Evolutionary conservation across 2,888 invertebrate genomes (phyloP).

Genomic region (Sepioteuthis lessoniana): DNA sequence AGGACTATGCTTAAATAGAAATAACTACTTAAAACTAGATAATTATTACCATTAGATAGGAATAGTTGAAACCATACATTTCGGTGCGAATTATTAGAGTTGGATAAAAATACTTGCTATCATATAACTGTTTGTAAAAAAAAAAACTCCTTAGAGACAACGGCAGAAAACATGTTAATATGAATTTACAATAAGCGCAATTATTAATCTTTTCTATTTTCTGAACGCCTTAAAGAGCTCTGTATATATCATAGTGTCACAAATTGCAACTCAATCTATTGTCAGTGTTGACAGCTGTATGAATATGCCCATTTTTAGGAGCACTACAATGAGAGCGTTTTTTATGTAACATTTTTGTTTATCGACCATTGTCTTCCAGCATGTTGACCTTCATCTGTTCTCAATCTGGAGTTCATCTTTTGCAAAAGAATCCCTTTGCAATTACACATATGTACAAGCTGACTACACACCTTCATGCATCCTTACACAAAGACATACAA

Average conservation of each 20-base stretch:
- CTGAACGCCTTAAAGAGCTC: too few species aligned
- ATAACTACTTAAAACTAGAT: too few species aligned
- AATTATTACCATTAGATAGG: too few species aligned
- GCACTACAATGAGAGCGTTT: neutral
- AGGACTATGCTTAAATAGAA: too few species aligned
- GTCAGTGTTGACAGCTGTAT: neutral
- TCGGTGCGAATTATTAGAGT: too few species aligned
- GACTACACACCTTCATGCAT: neutral
- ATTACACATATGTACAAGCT: neutral
- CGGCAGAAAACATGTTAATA: too few species aligned
- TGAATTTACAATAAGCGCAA: too few species aligned
- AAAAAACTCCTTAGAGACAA: too few species aligned
- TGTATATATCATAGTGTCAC: neutral
- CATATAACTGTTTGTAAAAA: too few species aligned
- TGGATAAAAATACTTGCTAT: too few species aligned
- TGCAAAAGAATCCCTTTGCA: neutral
- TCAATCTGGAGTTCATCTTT: neutral
- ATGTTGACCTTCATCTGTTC: neutral
- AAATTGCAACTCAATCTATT: neutral
- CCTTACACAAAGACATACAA: neutral
- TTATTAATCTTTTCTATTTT: too few species aligned
- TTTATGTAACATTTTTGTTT: neutral
- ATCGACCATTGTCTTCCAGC: neutral
- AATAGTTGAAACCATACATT: too few species aligned
- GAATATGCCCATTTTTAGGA: neutral